Base-by-base conservation (phyloP, 2,113 vertebrate species). In the Micronycteris hirsuta region DNA sequence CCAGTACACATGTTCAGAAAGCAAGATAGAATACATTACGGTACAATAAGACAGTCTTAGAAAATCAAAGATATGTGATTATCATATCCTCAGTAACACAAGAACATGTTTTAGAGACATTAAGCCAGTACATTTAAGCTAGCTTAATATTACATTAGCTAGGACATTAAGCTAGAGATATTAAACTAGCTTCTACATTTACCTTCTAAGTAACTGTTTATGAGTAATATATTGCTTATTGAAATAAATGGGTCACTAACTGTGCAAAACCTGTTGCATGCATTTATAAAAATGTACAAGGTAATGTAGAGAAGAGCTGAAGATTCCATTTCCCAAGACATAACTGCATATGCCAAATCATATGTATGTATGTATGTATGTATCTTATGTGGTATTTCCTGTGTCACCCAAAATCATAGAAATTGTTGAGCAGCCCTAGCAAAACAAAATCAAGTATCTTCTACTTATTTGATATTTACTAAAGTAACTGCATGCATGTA, bases 161-260 rank as follows among this genome's bases (percentile, higher is more conserved):
- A 54, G 19, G 19, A 54, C 52, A 54, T 54, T 54, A 54, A 20
- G 52, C 52, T 54, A 20, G 52, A 54, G 52, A 54, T 54, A 54
- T 54, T 54, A 54, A 54, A 19, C 52, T 54, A 74, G 12, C 13
- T 45, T 15, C 17, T 94, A 78, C 12, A 12, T 94, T 94, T 93
- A 86, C 24, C 19, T 94, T 86, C 82, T 82, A 49, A 77, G 33
- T 54, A 76, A 88, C 45, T 90, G 26, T 15, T 92, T 84, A 67
- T 85, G 49, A 93, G 38, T 73, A 97, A 70, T 56, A 38, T 52
- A 94, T 80, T 97, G 63, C 20, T 89, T 76, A 91, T n/a, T 92
- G 52, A 90, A 52, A 65, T 89, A 96, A 85, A 20, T 73, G 83
- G 24, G 19, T 70, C 54, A 82, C 12, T 83, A 28, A 89, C 8